phyloP scores from a whole-genome alignment of 2,888 invertebrate species.

The Cryptophagus acutangulus region DNA sequence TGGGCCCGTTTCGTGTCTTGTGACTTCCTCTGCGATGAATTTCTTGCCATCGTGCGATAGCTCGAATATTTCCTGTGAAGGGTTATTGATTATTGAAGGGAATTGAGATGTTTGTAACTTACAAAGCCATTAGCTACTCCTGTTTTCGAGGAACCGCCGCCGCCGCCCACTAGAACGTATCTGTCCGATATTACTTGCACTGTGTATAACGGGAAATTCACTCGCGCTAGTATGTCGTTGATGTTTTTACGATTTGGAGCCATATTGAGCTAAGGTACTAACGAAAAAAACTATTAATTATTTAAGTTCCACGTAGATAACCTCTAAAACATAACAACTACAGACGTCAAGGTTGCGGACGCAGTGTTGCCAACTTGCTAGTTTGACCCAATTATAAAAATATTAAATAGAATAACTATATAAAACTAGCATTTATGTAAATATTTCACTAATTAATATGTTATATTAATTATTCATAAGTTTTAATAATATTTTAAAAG shows the following conservation, averaged over 20 bases:
- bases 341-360: too few species aligned
- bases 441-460: neutral
- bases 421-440: neutral
- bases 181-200: constrained; percentile 86
- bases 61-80: constrained; percentile 82
- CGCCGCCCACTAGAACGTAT: constrained; percentile 93
- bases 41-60: constrained; percentile 77
- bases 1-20: constrained; percentile 82
- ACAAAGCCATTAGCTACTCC: constrained; percentile 97
- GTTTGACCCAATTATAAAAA: neutral
- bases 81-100: constrained; percentile 6
- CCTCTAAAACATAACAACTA: constrained; percentile 26
- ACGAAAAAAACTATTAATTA: constrained; percentile 12
- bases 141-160: constrained; percentile 94
- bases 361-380: constrained; percentile 5
- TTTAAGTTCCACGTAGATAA: constrained; percentile 41
- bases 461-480: neutral
- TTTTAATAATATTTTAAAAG: too few species aligned
- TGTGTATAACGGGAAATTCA: constrained; percentile 91
- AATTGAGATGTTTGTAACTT: constrained; percentile 48
- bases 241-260: constrained; percentile 55
- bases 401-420: neutral
- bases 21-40: constrained; percentile 82
- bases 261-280: constrained; percentile 48
- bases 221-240: constrained; percentile 75